Base-by-base conservation (phyloP, 2,797 vertebrate genomes). In the Anguilla pacifica region DNA sequence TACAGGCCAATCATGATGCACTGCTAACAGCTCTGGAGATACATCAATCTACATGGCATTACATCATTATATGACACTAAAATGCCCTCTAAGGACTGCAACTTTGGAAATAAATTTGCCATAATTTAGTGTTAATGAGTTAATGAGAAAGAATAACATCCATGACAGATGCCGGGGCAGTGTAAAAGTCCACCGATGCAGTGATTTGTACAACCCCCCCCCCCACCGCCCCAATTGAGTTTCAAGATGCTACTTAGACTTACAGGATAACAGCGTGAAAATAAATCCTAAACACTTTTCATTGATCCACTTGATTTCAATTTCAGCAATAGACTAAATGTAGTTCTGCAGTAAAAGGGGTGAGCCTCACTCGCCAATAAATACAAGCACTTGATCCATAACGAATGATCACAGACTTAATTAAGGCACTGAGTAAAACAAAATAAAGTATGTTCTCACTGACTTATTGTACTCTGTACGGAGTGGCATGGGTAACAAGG, bases 31-130 rank as follows among this genome's bases (percentile, higher is more conserved):
- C 59, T 35, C 31, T 39, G 39, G 15, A 55, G 49, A 74, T 85
- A 85, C 57, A 70, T 53, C 83, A 46, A 85, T 46, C 53, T 46
- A 46, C 70, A 85, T 77, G 83, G 74, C 51, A 88, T 88, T 35
- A 77, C 64, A 72, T 84, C 49, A 72, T 82, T 59, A 83, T 55
- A 43, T 43, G n/a, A 53, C 15, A 43, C 15, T 61, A 57, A 51
- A 57, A 31, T 25, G 67, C 35, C 86, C 43, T 70, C 49, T 83
- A 83, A 53, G 13, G 43, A 83, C 81, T 39, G 17, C 15, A 51
- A 19, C 39, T 46, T 85, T 57, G 51, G 49, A 84, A 85, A n/a
- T 49, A 88, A 88, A 67, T 85, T 59, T 46, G 39, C 51, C 59
- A 85, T 59, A 59, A 85, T 57, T 88, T 79, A 79, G 35, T 28